Conservation (phyloP, 2,888 invertebrate species). For the Xestia ashworthii region DNA sequence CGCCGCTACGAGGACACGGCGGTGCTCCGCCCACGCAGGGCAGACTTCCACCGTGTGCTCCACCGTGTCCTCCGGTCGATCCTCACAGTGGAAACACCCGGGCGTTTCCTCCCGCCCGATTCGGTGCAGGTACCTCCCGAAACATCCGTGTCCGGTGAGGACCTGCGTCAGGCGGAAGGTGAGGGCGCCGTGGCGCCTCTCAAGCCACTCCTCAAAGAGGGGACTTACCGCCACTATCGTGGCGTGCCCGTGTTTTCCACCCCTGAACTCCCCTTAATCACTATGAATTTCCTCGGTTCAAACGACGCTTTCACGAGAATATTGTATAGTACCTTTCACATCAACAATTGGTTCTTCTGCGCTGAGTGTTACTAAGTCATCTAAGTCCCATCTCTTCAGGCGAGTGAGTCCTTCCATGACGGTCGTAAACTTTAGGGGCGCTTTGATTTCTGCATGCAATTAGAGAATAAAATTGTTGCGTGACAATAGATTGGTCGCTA, state of each 20-base stretch:
- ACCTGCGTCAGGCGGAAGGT: no score
- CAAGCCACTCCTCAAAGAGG: no score
- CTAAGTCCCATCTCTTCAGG: background rate
- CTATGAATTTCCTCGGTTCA: background rate
- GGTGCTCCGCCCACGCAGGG: no score
- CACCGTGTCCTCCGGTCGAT: no score
- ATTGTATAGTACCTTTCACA: conserved; percentile 18
- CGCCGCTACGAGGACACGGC: no score
- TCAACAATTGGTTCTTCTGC: conserved; percentile 16
- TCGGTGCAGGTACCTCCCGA: no score
- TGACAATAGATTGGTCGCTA: background rate
- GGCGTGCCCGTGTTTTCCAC: background rate
- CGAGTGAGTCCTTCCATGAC: conserved; percentile 1
- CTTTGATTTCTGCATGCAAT: conserved; percentile 17
- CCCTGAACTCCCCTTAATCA: background rate
- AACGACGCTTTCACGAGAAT: background rate
- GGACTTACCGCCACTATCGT: no score
- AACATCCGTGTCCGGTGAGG: no score
- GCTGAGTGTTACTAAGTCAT: background rate
- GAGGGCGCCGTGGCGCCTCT: no score
- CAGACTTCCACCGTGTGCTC: no score
- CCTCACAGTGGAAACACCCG: no score
- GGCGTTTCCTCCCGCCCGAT: no score
- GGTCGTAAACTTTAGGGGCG: background rate
- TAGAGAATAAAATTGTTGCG: background rate